Evolutionary conservation across 2,888 invertebrate species (phyloP).

Genomic region (Epinotia nisella): DNA sequence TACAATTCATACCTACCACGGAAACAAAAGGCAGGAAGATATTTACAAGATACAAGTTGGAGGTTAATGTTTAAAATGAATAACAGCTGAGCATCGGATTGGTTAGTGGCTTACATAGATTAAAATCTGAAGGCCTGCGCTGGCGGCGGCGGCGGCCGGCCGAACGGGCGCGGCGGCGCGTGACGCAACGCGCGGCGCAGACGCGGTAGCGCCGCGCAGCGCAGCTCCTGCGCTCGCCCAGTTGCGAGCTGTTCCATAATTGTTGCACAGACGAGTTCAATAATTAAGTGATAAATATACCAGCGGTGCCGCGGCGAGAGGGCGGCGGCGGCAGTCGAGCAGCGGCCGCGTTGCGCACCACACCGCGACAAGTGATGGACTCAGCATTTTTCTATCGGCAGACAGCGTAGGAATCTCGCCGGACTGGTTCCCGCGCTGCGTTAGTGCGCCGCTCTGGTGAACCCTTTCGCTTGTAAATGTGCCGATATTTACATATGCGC

Average conservation of each 20-base stretch:
- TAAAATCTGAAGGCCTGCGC: slow-evolving; percentile 74
- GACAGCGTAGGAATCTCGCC: slow-evolving; percentile 87
- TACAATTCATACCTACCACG: slow-evolving; percentile 52
- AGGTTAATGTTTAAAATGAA: slow-evolving; percentile 74
- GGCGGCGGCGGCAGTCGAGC: slow-evolving; percentile 80
- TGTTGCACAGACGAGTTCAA: slow-evolving; percentile 81
- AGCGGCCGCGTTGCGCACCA: slow-evolving; percentile 78
- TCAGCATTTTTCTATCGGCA: slow-evolving; percentile 85
- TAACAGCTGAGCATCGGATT: slow-evolving; percentile 70
- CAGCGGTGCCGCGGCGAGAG: slow-evolving; percentile 76
- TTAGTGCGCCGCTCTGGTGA: slow-evolving; percentile 84
- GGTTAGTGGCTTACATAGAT: slow-evolving; percentile 64
- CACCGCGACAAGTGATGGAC: slow-evolving; percentile 78
- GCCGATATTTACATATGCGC: slow-evolving; percentile 85
- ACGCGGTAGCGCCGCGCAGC: slow-evolving; percentile 76
- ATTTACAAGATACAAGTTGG: slow-evolving; percentile 68
- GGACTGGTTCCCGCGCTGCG: slow-evolving; percentile 86
- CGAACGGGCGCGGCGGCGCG: slow-evolving; percentile 47
- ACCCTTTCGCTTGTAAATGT: slow-evolving; percentile 85
- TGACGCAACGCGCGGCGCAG: slow-evolving; percentile 70
- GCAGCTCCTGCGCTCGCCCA: slow-evolving; percentile 61
- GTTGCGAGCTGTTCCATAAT: slow-evolving; percentile 73
- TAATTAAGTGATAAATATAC: slow-evolving; percentile 84
- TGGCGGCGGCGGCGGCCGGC: slow-evolving; percentile 48
- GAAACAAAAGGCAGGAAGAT: slow-evolving; percentile 72